Evolutionary conservation across 2,113 vertebrate species (phyloP).

Genomic region (Noturus placidus): DNA sequence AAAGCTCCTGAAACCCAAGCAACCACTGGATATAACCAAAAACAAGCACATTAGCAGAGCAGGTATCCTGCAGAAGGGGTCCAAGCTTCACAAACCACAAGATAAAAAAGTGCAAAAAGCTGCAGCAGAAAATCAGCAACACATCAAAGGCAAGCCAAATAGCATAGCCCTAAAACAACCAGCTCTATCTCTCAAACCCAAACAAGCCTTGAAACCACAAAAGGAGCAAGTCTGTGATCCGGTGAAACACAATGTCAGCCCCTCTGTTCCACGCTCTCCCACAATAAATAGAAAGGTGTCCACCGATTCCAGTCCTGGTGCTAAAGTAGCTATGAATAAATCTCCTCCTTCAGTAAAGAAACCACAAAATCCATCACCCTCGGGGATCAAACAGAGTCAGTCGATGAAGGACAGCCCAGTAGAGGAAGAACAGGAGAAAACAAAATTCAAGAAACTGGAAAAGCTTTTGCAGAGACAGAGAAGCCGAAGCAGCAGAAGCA

Average conservation of each 20-base stretch:
- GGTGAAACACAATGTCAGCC: slow-evolving; percentile 57
- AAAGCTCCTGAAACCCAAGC: slow-evolving; percentile 63
- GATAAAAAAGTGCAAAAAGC: slow-evolving; percentile 37
- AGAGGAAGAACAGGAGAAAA: slow-evolving; percentile 79
- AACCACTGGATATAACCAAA: slow-evolving; percentile 53
- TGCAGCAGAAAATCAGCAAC: slow-evolving; percentile 59
- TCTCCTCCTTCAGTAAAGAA: slow-evolving; percentile 56
- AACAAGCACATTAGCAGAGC: slow-evolving; percentile 60
- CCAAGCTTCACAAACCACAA: slow-evolving; percentile 49
- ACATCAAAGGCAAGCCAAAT: slow-evolving; percentile 64
- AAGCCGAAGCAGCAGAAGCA: slow-evolving; percentile 82
- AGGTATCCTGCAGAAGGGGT: slow-evolving; percentile 65
- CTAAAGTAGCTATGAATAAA: slow-evolving; percentile 58
- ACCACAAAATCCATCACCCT: slow-evolving; percentile 45
- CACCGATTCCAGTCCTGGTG: slow-evolving; percentile 49
- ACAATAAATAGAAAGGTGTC: slow-evolving; percentile 55
- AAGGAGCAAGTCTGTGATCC: slow-evolving; percentile 72
- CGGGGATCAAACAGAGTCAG: slow-evolving; percentile 33
- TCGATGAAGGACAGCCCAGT: slow-evolving; percentile 71
- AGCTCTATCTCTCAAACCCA: slow-evolving; percentile 65
- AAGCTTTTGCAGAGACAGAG: slow-evolving; percentile 83
- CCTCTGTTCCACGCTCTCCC: slow-evolving; percentile 46
- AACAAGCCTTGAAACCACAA: slow-evolving; percentile 79
- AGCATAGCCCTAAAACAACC: slow-evolving; percentile 75
- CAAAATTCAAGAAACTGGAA: slow-evolving; percentile 81